Conservation (phyloP, 2,888 invertebrate species). For the Drosophila acutilabella region DNA sequence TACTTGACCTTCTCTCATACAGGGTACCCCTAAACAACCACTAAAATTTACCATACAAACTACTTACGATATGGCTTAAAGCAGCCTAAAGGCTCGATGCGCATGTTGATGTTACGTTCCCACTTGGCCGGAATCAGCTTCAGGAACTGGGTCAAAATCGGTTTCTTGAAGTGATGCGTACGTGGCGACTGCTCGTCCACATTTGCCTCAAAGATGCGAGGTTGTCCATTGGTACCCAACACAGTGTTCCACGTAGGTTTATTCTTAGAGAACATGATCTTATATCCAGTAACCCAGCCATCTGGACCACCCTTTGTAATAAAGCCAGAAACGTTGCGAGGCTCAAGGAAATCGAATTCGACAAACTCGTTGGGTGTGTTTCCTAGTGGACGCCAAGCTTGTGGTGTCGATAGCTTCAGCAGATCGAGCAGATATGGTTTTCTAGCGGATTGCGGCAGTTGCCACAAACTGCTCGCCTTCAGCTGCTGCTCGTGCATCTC, state of each 20-base stretch:
- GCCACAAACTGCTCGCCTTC: conserved; percentile 82
- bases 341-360: conserved; percentile 91
- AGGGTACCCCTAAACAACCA: background rate
- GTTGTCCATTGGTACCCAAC: conserved; percentile 86
- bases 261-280: conserved; percentile 90
- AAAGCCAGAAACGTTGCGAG: conserved; percentile 91
- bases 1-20: too few species aligned
- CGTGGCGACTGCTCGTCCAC: conserved; percentile 88
- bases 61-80: conserved; percentile 89
- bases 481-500: conserved; percentile 88
- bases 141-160: conserved; percentile 90
- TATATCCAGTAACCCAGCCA: conserved; percentile 91
- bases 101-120: conserved; percentile 90
- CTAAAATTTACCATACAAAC: background rate
- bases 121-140: conserved; percentile 90
- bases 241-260: conserved; percentile 90
- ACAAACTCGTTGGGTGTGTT: conserved; percentile 90
- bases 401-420: conserved; percentile 83
- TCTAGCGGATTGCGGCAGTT: conserved; percentile 70
- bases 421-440: conserved; percentile 79
- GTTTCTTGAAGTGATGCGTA: conserved; percentile 89
- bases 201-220: conserved; percentile 90
- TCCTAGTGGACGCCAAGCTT: conserved; percentile 89
- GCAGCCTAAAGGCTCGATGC: conserved; percentile 92
- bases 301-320: conserved; percentile 89